Evolutionary conservation across 2,797 vertebrate species (phyloP).

Genomic region (Emys orbicularis): DNA sequence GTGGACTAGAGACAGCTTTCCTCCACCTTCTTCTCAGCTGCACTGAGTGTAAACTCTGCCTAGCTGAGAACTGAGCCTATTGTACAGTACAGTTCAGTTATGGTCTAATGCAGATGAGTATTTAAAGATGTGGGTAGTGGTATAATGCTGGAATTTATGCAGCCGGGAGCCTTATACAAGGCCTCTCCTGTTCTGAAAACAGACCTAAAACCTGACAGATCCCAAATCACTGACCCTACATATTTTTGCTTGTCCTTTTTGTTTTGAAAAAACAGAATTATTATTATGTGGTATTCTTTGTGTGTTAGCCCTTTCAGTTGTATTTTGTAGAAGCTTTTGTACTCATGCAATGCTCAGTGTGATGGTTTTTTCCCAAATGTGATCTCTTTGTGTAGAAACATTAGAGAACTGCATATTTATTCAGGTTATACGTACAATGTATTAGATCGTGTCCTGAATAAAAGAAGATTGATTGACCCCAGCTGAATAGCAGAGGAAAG

Average conservation of each 20-base stretch:
- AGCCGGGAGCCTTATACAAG: background rate
- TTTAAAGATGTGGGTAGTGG: background rate
- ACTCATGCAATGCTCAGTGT: background rate
- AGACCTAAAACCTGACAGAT: background rate
- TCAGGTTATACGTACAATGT: background rate
- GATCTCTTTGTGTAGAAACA: background rate
- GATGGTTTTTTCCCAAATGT: background rate
- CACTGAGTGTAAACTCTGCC: background rate
- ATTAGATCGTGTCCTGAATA: slow-evolving; percentile 33
- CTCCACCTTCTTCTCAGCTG: background rate
- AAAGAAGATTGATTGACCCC: slow-evolving; percentile 38
- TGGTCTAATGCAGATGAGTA: background rate
- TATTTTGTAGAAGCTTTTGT: background rate
- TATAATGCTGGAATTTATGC: background rate
- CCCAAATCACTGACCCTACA: background rate
- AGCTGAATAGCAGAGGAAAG: slow-evolving; percentile 8
- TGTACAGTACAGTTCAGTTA: background rate
- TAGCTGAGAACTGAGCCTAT: background rate
- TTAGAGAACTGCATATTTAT: background rate
- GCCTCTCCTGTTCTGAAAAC: background rate
- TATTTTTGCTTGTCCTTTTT: background rate
- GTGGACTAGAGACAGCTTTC: background rate
- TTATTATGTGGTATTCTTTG: background rate
- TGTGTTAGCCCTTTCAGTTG: background rate
- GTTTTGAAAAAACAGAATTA: background rate